Conservation (phyloP, 2,888 invertebrate genomes). For the Cephonodes hylas region DNA sequence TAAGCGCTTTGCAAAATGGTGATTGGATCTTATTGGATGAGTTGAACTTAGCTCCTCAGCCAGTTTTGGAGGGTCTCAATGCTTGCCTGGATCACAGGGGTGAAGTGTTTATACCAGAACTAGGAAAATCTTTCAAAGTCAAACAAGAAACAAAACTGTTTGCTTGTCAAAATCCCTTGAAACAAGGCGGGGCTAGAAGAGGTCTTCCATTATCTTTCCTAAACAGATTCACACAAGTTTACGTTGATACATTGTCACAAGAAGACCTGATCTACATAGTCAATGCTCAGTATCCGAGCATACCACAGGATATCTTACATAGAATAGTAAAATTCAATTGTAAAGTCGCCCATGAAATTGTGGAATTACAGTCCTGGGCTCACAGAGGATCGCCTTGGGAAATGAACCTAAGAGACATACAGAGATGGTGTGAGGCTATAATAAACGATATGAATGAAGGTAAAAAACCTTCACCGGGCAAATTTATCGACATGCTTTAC, state of each 20-base stretch:
- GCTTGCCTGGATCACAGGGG: slow-evolving; percentile 99
- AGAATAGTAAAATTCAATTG: slow-evolving; percentile 91
- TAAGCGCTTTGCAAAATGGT: slow-evolving; percentile 94
- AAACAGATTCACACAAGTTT: slow-evolving; percentile 97
- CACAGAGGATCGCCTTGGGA: slow-evolving; percentile 96
- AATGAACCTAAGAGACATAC: slow-evolving; percentile 97
- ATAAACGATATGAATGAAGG: slow-evolving; percentile 59
- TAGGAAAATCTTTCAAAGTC: slow-evolving; percentile 92
- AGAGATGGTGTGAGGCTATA: slow-evolving; percentile 94
- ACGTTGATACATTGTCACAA: slow-evolving; percentile 82
- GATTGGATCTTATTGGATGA: slow-evolving; percentile 99
- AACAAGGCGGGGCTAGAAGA: slow-evolving; percentile 97
- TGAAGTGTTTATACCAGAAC: slow-evolving; percentile 96
- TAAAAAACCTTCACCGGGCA: slow-evolving; percentile 72
- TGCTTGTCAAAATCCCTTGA: slow-evolving; percentile 98
- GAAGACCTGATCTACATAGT: slow-evolving; percentile 86
- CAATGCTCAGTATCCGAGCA: slow-evolving; percentile 81
- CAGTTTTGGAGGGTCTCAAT: slow-evolving; percentile 98
- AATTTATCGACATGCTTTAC: slow-evolving; percentile 90
- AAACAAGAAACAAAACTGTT: slow-evolving; percentile 91
- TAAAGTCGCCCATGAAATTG: slow-evolving; percentile 83
- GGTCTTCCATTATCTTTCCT: slow-evolving; percentile 98
- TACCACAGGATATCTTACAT: slow-evolving; percentile 82
- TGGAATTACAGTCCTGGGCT: slow-evolving; percentile 85
- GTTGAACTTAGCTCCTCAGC: slow-evolving; percentile 98